Percentiles rank a stretch among this genome's conserved stretches.
These are phyloP conservation scores for Xestia ashworthii DNA, from an alignment of 2,888 invertebrate species.

Conservation along the genomic window DNA sequence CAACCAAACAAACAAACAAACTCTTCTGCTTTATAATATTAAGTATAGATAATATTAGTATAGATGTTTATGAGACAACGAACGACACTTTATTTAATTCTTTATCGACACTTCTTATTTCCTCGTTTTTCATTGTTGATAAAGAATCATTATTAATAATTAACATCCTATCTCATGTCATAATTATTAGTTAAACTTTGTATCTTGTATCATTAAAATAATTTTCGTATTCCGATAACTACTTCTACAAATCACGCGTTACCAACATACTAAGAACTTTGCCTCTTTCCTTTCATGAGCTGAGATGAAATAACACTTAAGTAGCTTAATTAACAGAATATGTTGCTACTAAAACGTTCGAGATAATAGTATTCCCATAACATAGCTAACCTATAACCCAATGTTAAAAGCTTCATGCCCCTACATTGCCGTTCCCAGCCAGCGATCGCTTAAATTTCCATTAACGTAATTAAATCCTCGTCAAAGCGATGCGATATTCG, in stretches of 20 bases:
- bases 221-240: neutral
- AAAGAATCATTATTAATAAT: no score
- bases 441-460: conserved; percentile 52
- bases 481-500: conserved; percentile 39
- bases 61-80: no score
- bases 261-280: neutral
- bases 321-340: neutral
- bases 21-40: no score
- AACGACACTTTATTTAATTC: neutral
- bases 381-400: conserved; percentile 8
- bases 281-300: neutral
- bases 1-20: no score
- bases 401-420: conserved; percentile 45
- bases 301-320: neutral
- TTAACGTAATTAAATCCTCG: conserved; percentile 59
- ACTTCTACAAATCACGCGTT: neutral
- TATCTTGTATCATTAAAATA: neutral
- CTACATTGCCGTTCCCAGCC: conserved; percentile 28
- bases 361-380: conserved; percentile 36
- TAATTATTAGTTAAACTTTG: neutral
- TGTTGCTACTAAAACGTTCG: neutral
- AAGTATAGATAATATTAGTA: no score
- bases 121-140: neutral
- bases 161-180: no score
- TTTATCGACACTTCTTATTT: neutral